These are phyloP conservation scores for Patiria pectinifera DNA, from an alignment of 53 echinoderm and acorn worm genomes.

Conservation along the genomic window DNA sequence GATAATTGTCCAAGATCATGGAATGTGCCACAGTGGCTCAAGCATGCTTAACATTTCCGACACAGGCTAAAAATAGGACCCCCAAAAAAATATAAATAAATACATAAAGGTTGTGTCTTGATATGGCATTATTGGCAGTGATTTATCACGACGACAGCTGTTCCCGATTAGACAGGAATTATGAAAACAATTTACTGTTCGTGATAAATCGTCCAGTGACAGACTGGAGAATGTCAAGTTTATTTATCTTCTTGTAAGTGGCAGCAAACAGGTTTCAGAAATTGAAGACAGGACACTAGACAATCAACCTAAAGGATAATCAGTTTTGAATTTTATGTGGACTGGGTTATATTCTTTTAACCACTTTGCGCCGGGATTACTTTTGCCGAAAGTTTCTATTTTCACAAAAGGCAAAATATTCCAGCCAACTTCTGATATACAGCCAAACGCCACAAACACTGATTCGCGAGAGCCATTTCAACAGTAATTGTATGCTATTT, in stretches of 20 bases:
- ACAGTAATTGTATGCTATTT: too few relatives aligned
- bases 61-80: not conserved
- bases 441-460: too few relatives aligned
- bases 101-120: not conserved
- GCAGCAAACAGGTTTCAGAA: not conserved
- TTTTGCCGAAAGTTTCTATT: too few relatives aligned
- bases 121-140: slow-evolving; percentile 26
- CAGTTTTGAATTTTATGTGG: too few relatives aligned
- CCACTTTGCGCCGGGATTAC: too few relatives aligned
- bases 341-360: too few relatives aligned
- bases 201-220: slow-evolving; percentile 21
- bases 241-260: not conserved
- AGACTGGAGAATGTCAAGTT: not conserved
- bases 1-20: not conserved
- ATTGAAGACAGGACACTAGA: not conserved
- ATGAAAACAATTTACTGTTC: slow-evolving; percentile 49
- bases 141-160: slow-evolving; percentile 44
- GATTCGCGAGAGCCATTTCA: too few relatives aligned
- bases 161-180: slow-evolving; percentile 34
- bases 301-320: too few relatives aligned
- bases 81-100: not conserved
- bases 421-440: too few relatives aligned
- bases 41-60: slow-evolving; percentile 10
- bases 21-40: not conserved
- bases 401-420: too few relatives aligned